Base-by-base conservation (phyloP, 2,797 vertebrate genomes). In the Hydrocynus forskahlii region DNA sequence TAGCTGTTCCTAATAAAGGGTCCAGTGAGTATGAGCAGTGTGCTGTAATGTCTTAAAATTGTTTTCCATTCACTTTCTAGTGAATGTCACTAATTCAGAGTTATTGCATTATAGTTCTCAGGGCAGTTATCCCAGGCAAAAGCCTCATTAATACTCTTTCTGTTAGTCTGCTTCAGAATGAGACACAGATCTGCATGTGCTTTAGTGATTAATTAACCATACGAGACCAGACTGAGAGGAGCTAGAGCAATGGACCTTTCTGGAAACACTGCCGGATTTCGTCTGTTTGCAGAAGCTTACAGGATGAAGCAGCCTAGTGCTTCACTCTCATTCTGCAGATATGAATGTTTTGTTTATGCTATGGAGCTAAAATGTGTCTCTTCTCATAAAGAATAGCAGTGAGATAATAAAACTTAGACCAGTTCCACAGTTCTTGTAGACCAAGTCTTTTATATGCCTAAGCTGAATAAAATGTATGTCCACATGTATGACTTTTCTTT, bases 181-280 rank as follows among this genome's bases (percentile, higher is more conserved):
- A 69, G 40, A 83, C 62, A 55, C 75, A 79, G 75, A 77, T 55
- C 82, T 60, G 75, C 21, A 60, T 75, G 50, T 69, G 80, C 23
- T 85, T 87, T n/a, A 80, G 69, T 81, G 72, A 86, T 87, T 84
- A 86, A 88, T 88, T 83, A 86, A 62, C 54, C 59, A 75, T 78
- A 79, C 78, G 78, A 86, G 79, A 81, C 81, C 73, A 60, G 78
- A 64, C 48, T 72, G 73, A 85, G 78, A 81, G 50, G 75, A 82
- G 72, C 75, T 69, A 59, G 78, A 66, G 75, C 60, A 29, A 78
- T 70, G 77, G 35, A 67, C 72, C 74, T 40, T 76, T 68, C 76
- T 71, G 80, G 71, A 84, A 84, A 83, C 86, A 84, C 69, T 38
- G 67, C 52, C 77, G 78, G 79, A 81, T 72, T 86, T 76, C 9